A percentile compares a stretch with the other conserved stretches of the same genome.
Conservation (phyloP, 37 sponge, comb jelly and placozoan genomes). For the Cliona cf. orientalis region DNA sequence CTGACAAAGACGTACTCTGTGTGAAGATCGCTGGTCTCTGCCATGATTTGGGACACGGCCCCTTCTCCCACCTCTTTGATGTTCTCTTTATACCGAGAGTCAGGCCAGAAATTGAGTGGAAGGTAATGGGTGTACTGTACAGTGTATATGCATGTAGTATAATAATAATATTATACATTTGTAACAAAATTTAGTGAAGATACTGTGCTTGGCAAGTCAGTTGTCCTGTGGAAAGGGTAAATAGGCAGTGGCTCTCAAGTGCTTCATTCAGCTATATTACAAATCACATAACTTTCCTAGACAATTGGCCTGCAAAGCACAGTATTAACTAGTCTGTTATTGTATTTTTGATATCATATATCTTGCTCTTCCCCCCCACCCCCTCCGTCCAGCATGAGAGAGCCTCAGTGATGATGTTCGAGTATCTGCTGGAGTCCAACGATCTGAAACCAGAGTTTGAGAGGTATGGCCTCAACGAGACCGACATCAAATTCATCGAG, state of each 20-base stretch:
- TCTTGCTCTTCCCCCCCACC: too few relatives aligned
- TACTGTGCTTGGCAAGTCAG: too few relatives aligned
- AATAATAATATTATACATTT: too few relatives aligned
- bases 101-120: conserved; percentile 26
- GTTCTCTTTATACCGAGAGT: conserved; percentile 71
- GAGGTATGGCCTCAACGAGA: conserved; percentile 60
- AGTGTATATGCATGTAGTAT: too few relatives aligned
- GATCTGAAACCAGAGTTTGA: conserved; percentile 51
- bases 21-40: conserved; percentile 95
- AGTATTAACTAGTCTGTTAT: too few relatives aligned
- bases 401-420: conserved; percentile 90
- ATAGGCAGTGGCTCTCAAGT: too few relatives aligned
- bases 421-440: conserved; percentile 78
- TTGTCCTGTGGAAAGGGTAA: too few relatives aligned
- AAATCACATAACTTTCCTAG: too few relatives aligned
- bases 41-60: conserved; percentile 97
- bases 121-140: conserved; percentile 17
- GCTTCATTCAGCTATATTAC: too few relatives aligned
- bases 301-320: too few relatives aligned
- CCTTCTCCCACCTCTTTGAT: conserved; percentile 96
- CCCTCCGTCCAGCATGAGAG: conserved; percentile 86
- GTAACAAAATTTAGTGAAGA: too few relatives aligned
- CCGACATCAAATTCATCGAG: conserved; percentile 85
- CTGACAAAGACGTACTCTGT: conserved; percentile 90
- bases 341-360: too few relatives aligned